Evolutionary conservation across 2,797 vertebrate genomes (phyloP), one percentile per base, ranked within the genome.

Genomic region (Babyrousa celebensis): DNA sequence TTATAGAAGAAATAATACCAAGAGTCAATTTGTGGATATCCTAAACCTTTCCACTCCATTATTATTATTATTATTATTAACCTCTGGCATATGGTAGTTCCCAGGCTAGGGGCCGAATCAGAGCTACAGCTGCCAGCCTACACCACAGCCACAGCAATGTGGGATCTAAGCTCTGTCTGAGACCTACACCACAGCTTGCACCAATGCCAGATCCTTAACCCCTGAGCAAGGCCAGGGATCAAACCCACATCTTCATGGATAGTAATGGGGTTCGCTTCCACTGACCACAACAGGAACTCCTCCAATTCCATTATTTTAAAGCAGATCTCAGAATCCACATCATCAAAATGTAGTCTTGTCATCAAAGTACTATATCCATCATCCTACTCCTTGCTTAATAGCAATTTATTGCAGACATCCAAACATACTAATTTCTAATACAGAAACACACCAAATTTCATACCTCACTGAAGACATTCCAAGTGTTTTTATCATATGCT

Each of bases 401-500:
- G 54, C 52, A 91, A 27, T 83, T 86, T 95, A 92, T 70, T 88
- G 85, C 52, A 93, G 63, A 93, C 17, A 88, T 84, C 58, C 74
- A 79, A 65, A 63, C 83, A 92, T 87, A 72, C 12, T 72, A 78
- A 70, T 84, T 95, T 90, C 71, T 92, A 95, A 48, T 70, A 60
- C 14, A 82, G 25, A 92, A 87, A 72, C 43, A 43, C 36, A 91
- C 36, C 32, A 56, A 89, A 91, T 79, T 82, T 58, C 1, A 17
- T 84, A 63, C 18, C 23, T 95, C 7, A 89, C 1, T 94, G 17
- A 86, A 89, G 63, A 71, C 6, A 91, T 71, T 75, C 21, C 20
- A 71, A 29, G 17, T 89, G 52, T 56, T 87, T 14, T 58, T 80
- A 29, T 75, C 29, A 56, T 70, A 85, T 48, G 79, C 63, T 92